Evolutionary conservation across 1,140 invertebrate genomes (phyloP).

Genomic region (Ips typographus): DNA sequence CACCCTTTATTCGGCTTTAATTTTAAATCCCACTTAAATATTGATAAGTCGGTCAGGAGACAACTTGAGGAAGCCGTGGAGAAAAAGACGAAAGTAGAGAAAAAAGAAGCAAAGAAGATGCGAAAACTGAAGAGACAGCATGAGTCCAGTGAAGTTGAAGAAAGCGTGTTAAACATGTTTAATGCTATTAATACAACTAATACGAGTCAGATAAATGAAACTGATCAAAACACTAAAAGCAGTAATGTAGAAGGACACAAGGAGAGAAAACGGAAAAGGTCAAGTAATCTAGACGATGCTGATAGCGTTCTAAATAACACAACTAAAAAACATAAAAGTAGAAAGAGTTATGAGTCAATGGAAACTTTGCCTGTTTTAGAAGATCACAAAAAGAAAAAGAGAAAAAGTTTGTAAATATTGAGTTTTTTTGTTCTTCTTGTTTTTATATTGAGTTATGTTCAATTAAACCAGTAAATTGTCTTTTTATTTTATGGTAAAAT

Average conservation of each 20-base stretch:
- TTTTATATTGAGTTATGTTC: background rate
- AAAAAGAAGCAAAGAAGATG: constrained; percentile 19
- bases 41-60: constrained; percentile 30
- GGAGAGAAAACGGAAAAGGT: no score
- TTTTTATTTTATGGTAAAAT: background rate
- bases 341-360: no score
- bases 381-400: constrained; percentile 3
- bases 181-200: background rate
- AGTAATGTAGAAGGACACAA: no score
- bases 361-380: background rate
- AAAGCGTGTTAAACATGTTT: constrained; percentile 19
- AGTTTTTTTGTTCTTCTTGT: background rate
- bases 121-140: constrained; percentile 8
- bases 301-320: no score
- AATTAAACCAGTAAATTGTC: background rate
- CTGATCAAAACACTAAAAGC: background rate
- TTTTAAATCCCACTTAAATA: constrained; percentile 32
- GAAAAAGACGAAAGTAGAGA: constrained; percentile 19
- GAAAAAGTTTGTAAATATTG: background rate
- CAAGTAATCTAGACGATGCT: no score
- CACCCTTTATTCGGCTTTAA: constrained; percentile 39
- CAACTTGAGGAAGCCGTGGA: constrained; percentile 32
- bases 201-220: background rate
- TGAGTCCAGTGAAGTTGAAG: background rate
- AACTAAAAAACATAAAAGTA: background rate